These are phyloP conservation scores for Lycocorax pyrrhopterus DNA, from an alignment of 2,113 vertebrate genomes.

Conservation along the genomic window DNA sequence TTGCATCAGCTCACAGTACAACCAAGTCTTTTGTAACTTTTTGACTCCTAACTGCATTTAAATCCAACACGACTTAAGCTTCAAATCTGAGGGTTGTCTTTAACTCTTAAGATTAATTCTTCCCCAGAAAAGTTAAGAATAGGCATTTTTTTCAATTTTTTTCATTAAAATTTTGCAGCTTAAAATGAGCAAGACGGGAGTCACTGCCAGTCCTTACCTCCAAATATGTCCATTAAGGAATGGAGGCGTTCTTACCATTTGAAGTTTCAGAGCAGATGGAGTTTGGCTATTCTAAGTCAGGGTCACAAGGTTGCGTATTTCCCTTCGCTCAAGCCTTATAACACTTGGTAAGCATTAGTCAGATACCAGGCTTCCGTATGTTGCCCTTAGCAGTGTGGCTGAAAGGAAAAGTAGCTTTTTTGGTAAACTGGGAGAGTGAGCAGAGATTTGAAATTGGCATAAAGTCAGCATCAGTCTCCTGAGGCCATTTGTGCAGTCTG, in stretches of 20 bases:
- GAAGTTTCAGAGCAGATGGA: neutral
- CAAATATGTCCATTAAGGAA: neutral
- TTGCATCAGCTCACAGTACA: neutral
- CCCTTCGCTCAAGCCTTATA: neutral
- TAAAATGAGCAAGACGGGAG: neutral
- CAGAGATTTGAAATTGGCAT: neutral
- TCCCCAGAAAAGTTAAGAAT: neutral
- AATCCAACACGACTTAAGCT: neutral
- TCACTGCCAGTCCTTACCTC: neutral
- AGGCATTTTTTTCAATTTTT: neutral
- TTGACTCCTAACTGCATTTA: neutral
- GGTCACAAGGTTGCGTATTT: slow-evolving; percentile 56
- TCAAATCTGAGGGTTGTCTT: neutral
- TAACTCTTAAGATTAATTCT: neutral
- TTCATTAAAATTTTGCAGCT: neutral
- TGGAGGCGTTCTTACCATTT: neutral
- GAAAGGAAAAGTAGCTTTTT: slow-evolving; percentile 23
- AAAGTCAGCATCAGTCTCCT: neutral
- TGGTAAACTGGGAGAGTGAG: neutral
- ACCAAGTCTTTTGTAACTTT: neutral
- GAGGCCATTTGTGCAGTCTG: neutral
- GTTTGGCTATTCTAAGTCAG: slow-evolving; percentile 30
- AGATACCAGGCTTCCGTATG: neutral
- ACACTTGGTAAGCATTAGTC: slow-evolving; percentile 2
- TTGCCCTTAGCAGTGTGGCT: neutral